Evolutionary conservation across 2,797 vertebrate species (phyloP).

Genomic region (Okamejei kenojei): DNA sequence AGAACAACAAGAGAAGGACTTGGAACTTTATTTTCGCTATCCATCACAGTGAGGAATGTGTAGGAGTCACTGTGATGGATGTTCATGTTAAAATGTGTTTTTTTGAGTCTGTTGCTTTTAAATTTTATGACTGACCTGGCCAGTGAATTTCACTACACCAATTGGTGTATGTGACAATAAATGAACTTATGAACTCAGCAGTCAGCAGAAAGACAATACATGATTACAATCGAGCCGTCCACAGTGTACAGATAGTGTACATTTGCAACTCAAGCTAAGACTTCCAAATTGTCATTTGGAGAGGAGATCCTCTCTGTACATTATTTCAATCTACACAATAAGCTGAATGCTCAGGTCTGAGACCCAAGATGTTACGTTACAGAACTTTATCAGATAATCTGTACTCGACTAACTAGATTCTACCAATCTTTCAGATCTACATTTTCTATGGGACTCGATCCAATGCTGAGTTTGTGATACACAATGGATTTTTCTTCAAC

Average conservation of each 20-base stretch:
- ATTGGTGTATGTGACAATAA: no score
- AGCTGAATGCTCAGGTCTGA: background rate
- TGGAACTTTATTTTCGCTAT: no score
- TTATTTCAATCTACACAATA: background rate
- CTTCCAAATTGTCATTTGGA: background rate
- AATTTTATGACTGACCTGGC: no score
- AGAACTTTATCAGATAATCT: background rate
- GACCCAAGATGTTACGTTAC: background rate
- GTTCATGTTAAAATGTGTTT: no score
- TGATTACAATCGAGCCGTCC: no score
- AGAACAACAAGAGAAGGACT: no score
- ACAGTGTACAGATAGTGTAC: background rate
- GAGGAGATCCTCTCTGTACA: background rate
- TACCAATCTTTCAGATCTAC: conserved; percentile 78
- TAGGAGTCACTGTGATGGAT: no score
- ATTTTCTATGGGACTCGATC: conserved; percentile 98
- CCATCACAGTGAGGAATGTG: no score
- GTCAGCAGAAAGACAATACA: no score
- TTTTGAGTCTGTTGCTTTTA: no score
- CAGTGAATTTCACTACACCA: no score
- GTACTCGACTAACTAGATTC: conserved; percentile 39
- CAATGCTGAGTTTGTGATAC: conserved; percentile 96
- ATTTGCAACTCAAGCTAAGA: background rate
- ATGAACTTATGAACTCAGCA: no score
- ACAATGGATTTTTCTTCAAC: conserved; percentile 98